These are phyloP conservation scores for Ichneumon xanthorius DNA, from an alignment of 2,888 invertebrate species.

Conservation along the genomic window DNA sequence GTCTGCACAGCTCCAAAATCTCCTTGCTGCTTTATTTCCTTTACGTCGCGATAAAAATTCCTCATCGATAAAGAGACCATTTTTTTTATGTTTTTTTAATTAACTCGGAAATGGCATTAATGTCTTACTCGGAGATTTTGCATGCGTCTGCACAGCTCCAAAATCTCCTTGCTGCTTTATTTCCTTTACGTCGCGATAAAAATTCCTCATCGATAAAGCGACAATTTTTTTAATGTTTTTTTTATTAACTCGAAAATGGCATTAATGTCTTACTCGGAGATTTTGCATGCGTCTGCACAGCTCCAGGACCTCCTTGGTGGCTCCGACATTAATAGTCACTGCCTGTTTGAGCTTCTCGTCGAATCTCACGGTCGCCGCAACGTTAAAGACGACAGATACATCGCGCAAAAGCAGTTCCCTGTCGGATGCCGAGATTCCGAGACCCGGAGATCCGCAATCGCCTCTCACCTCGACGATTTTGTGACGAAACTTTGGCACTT, in stretches of 20 bases:
- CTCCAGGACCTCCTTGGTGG: conserved; percentile 91
- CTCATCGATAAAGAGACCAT: no score
- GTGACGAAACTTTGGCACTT: conserved; percentile 87
- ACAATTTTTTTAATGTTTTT: background rate
- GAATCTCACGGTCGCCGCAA: conserved; percentile 96
- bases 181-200: no score
- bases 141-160: conserved; percentile 90
- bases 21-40: conserved; percentile 82
- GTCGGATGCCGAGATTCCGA: conserved; percentile 88
- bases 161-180: conserved; percentile 86
- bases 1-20: conserved; percentile 90
- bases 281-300: conserved; percentile 90
- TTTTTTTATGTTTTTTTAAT: no score
- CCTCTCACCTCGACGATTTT: conserved; percentile 90
- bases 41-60: no score
- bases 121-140: conserved; percentile 88
- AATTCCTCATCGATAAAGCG: no score
- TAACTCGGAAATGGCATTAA: background rate
- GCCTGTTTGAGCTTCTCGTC: conserved; percentile 93
- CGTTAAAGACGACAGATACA: conserved; percentile 91
- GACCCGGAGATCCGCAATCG: conserved; percentile 88
- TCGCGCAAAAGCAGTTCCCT: conserved; percentile 88
- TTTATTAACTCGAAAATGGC: no score
- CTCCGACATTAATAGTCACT: conserved; percentile 92
- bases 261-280: conserved; percentile 87